Percentiles rank a stretch among this genome's conserved stretches.
These are phyloP conservation scores for Polydrusus cervinus DNA, from an alignment of 2,888 invertebrate genomes.

Conservation along the genomic window DNA sequence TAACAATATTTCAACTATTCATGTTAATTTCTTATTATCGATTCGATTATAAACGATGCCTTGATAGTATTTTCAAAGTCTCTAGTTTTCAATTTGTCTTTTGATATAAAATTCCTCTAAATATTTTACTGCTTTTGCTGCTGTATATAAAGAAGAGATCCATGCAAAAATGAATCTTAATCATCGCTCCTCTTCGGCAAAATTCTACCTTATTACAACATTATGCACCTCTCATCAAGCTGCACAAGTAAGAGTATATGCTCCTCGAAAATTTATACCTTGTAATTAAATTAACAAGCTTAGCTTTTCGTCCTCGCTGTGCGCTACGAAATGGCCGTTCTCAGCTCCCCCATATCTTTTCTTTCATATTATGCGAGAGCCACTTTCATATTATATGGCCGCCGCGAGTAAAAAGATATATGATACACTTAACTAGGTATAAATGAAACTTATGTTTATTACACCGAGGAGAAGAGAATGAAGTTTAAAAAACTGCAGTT, in stretches of 20 bases:
- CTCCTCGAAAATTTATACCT: conserved; percentile 52
- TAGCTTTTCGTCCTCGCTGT: conserved; percentile 49
- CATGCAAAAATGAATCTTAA: no score
- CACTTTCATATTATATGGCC: conserved; percentile 44
- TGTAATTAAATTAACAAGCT: conserved; percentile 58
- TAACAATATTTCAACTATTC: no score
- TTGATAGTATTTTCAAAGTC: no score
- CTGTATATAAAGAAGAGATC: no score
- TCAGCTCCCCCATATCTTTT: conserved; percentile 38
- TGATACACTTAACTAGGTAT: conserved; percentile 7
- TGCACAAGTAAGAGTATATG: conserved; percentile 39
- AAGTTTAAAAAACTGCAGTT: no score
- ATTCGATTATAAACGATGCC: no score
- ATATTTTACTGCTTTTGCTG: no score
- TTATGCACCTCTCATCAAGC: conserved; percentile 41
- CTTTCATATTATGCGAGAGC: conserved; percentile 43
- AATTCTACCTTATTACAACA: conserved; percentile 6
- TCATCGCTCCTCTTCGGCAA: no score
- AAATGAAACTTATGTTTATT: conserved; percentile 21
- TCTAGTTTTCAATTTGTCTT: no score
- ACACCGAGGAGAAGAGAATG: no score
- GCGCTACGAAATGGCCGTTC: conserved; percentile 50
- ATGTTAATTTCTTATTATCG: no score
- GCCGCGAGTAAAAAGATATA: conserved; percentile 31
- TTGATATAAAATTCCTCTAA: no score